phyloP scores from a whole-genome alignment of 2,113 vertebrate species.

The Cheirogaleus medius region DNA sequence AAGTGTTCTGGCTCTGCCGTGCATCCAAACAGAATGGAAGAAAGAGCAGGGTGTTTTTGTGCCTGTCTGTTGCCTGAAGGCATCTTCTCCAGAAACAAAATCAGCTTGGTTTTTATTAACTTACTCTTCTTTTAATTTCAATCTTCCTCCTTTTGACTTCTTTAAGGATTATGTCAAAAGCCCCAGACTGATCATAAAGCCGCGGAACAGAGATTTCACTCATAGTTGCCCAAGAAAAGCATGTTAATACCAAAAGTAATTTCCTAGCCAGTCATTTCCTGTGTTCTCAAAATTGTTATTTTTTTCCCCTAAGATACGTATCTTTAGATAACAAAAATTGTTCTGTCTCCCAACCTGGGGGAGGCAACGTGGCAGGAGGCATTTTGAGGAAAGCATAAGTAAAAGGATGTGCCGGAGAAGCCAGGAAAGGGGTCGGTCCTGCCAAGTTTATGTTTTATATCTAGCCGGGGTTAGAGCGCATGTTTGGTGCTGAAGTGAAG shows the following conservation, averaged over 20 bases:
- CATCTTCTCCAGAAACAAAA: slow-evolving; percentile 22
- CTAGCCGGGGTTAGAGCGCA: not conserved
- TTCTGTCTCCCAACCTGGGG: not conserved
- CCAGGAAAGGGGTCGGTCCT: fast-evolving
- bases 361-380: not conserved
- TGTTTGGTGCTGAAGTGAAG: not conserved
- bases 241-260: slow-evolving; percentile 50
- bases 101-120: slow-evolving; percentile 52
- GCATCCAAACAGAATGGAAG: not conserved
- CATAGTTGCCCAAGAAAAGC: slow-evolving; percentile 57
- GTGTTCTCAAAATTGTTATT: slow-evolving; percentile 35
- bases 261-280: slow-evolving; percentile 67
- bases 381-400: not conserved
- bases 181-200: slow-evolving; percentile 35
- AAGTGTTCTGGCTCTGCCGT: not conserved
- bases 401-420: not conserved
- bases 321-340: slow-evolving; percentile 34
- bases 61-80: slow-evolving; percentile 43
- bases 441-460: fast-evolving
- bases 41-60: not conserved
- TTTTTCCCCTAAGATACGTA: not conserved
- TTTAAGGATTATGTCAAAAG: slow-evolving; percentile 55
- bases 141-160: slow-evolving; percentile 41
- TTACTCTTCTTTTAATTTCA: slow-evolving; percentile 62
- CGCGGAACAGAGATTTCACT: slow-evolving; percentile 49